Conservation (phyloP, 2,888 invertebrate genomes). For the Gandaritis pyraliata region DNA sequence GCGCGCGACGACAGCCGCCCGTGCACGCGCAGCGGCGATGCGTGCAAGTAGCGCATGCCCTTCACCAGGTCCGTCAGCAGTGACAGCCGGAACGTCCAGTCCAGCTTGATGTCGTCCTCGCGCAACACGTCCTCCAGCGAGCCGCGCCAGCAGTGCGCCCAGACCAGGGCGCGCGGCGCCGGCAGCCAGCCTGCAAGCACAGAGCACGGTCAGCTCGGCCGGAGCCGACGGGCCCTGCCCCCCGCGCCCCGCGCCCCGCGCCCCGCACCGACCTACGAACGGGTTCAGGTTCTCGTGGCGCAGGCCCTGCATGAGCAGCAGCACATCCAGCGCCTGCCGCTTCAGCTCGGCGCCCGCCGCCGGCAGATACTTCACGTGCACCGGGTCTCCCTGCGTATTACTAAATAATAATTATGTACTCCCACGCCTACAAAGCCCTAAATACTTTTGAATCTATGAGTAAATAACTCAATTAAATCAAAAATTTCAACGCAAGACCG, state of each 20-base stretch:
- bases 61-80: conserved; percentile 96
- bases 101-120: conserved; percentile 95
- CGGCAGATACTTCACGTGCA: conserved; percentile 92
- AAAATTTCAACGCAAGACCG: too few relatives aligned
- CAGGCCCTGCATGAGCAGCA: conserved; percentile 92
- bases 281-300: conserved; percentile 97
- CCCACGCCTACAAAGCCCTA: too few relatives aligned
- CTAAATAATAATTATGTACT: too few relatives aligned
- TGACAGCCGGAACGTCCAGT: conserved; percentile 97
- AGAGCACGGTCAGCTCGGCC: conserved; percentile 75
- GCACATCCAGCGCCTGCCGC: conserved; percentile 90
- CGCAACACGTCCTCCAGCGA: conserved; percentile 94
- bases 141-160: conserved; percentile 94
- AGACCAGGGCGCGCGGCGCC: conserved; percentile 92
- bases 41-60: conserved; percentile 96
- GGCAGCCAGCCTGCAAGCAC: conserved; percentile 87
- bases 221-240: conserved; percentile 86
- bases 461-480: too few relatives aligned
- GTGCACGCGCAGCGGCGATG: conserved; percentile 92
- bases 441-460: too few relatives aligned
- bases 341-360: conserved; percentile 87
- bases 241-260: conserved; percentile 84
- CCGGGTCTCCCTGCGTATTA: conserved; percentile 91
- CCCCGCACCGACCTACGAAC: conserved; percentile 85
- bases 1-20: conserved; percentile 95